phyloP scores from a whole-genome alignment of 2,797 vertebrate species.

The Chelmon rostratus region DNA sequence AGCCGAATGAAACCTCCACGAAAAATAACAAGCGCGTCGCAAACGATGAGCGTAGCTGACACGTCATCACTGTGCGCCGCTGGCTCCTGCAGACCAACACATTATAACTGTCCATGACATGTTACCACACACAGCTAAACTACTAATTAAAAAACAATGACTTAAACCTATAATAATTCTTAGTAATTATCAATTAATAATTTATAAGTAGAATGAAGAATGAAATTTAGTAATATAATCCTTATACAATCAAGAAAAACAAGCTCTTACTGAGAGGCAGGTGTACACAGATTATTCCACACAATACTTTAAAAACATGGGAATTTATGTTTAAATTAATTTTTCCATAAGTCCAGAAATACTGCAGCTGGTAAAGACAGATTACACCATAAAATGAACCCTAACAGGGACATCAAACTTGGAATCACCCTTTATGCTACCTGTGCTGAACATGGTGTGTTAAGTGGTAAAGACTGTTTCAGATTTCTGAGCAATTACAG shows the following conservation, averaged over 20 bases:
- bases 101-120: too few relatives aligned
- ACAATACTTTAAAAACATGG: not conserved
- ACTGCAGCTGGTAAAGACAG: not conserved
- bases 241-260: not conserved
- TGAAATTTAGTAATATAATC: too few relatives aligned
- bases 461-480: too few relatives aligned
- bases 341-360: not conserved
- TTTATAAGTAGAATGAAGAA: too few relatives aligned
- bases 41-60: rapidly evolving
- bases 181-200: too few relatives aligned
- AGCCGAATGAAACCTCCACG: conserved; percentile 7
- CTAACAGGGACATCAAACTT: not conserved
- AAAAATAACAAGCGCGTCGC: conserved; percentile 64
- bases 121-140: too few relatives aligned
- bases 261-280: not conserved
- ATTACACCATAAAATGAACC: not conserved
- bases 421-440: not conserved
- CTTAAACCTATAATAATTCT: too few relatives aligned
- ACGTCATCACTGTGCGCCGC: conserved; percentile 70
- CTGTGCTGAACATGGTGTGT: not conserved
- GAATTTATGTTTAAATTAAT: not conserved
- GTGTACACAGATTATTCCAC: not conserved
- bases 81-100: rapidly evolving
- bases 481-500: not conserved
- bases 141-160: too few relatives aligned